Base-by-base conservation (phyloP, 2,113 vertebrate species). In the Laticauda laticaudata region DNA sequence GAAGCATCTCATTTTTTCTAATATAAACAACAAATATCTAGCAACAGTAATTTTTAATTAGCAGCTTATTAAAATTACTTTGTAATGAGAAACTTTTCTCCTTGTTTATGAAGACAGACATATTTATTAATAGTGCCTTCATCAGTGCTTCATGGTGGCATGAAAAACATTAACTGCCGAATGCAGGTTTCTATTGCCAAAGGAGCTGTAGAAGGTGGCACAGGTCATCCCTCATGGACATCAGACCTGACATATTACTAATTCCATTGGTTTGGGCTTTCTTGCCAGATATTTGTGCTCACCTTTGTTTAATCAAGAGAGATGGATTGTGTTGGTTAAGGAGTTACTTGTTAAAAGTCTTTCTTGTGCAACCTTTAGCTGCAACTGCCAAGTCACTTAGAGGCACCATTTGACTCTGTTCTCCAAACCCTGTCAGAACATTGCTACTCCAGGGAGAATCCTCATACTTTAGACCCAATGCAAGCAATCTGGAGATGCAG, bases 31-130 rank as follows among this genome's bases (percentile, higher is more conserved):
- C 91, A 14, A 85, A 81, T 29, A 94, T 91, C 90, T 88, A 88
- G n/a, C 91, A 88, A 94, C 92, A 53, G 88, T 94, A 87, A 86
- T 92, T 87, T 88, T 91, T 96, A 95, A 96, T 94, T 96, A 94
- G 87, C 94, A 94, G 93, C 90, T 94, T 93, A 94, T 96, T 95
- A 95, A 95, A 95, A 93, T 92, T 59, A 94, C 94, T 95, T 92
- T 94, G 94, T 92, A 89, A 86, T 94, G 94, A 88, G 91, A n/a
- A 14, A 39, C 51, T 56, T 34, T 39, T 26, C 11, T 18, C 43
- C 29, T 53, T 92, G 64, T 91, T 96, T 91, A 93, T 94, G 93
- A 7, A 53, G 91, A 93, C 94, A 86, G 61, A 91, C 95, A 93
- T 91, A 43, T 48, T 87, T 91, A 86, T 93, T 92, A 90, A 92